Base-by-base conservation (phyloP, 2,888 invertebrate genomes). In the Thereva unica region DNA sequence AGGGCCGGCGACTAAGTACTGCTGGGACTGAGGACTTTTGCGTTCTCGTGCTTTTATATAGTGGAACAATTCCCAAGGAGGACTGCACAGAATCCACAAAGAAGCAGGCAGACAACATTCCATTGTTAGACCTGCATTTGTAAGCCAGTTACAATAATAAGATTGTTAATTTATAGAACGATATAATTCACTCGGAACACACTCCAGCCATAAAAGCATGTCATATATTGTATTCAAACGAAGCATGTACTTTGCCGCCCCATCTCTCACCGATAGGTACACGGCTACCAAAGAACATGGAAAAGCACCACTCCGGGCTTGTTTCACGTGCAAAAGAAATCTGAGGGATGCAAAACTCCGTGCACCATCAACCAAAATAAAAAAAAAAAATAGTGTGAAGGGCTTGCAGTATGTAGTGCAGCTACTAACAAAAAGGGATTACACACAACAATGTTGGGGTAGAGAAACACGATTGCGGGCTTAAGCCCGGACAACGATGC, bases 61-160 rank as follows among this genome's bases (percentile, higher is more conserved):
- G 37, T 12, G 12, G 37, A 59, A 47, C 12, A 59, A 57, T 5
- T 6, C 12, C 34, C n/a, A 42, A 6, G 6, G 35, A 47, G 4
- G 37, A 23, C 4, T 12, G 7, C 23, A 47, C 44, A 59, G 47
- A 47, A 59, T 47, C 38, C 12, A 59, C 9, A n/a, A 7, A 47
- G 35, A 59, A 6, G n/a, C 37, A 35, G 37, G 47, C 7, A 37
- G 57, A 59, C 57, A 37, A 47, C 37, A 23, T 23, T 45, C 57
- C 35, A 47, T 59, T 59, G 57, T 59, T 45, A n/a, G 41, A 4
- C 10, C 38, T 37, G 9, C 3, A 38, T 45, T 41, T 5, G 34
- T 23, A 45, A 59, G 57, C 57, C 57, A 59, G 57, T 59, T 59
- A 59, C 57, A 59, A 59, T 59, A 59, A 59, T 59, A 47, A 59